phyloP scores from a whole-genome alignment of 2,113 vertebrate genomes.

The Neotoma lepida region DNA sequence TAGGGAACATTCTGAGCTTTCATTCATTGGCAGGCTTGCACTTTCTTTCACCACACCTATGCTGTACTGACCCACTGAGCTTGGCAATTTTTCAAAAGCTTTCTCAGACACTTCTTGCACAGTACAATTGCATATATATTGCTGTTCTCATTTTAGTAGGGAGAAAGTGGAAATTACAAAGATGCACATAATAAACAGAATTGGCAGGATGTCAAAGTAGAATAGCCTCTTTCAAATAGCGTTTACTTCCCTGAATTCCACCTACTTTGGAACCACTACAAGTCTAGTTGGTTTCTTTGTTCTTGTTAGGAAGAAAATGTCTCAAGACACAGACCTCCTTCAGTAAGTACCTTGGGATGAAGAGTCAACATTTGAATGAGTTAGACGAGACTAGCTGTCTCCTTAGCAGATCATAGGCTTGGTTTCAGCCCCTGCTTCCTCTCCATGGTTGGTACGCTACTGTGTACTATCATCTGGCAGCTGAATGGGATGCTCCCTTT shows the following conservation, averaged over 20 bases:
- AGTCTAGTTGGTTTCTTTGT: neutral
- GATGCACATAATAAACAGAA: neutral
- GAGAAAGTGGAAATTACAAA: neutral
- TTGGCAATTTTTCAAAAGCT: neutral
- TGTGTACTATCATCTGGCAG: neutral
- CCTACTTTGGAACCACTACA: neutral
- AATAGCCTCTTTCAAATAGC: neutral
- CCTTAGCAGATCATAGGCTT: neutral
- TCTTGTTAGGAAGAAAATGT: neutral
- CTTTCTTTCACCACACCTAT: neutral
- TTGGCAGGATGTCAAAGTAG: neutral
- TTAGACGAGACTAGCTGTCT: neutral
- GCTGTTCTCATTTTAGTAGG: neutral
- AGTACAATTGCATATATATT: neutral
- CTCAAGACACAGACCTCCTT: neutral
- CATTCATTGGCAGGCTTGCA: conserved; percentile 74
- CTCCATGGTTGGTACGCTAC: neutral
- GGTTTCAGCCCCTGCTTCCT: neutral
- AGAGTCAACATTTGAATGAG: neutral
- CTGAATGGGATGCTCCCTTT: neutral
- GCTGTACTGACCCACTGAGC: too few relatives aligned
- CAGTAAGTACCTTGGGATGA: neutral
- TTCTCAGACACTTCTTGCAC: neutral
- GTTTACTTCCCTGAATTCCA: neutral
- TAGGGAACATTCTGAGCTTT: conserved; percentile 73